These are phyloP conservation scores for Dryoscopus gambensis DNA, from an alignment of 2,113 vertebrate species.

Conservation along the genomic window DNA sequence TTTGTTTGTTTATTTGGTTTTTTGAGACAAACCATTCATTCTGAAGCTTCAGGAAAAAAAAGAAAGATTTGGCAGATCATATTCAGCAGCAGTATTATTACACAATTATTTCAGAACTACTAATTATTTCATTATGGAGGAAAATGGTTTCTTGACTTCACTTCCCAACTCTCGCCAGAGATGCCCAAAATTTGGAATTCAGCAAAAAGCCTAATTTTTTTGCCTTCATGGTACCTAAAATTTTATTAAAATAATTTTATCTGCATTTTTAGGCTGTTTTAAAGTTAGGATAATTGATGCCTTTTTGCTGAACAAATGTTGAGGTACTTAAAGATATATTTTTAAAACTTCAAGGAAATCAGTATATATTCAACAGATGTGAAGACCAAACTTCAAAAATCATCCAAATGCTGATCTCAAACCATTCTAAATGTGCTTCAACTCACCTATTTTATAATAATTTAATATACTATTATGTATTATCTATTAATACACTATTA, in stretches of 20 bases:
- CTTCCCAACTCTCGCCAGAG: background rate
- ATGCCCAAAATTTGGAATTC: background rate
- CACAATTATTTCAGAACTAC: background rate
- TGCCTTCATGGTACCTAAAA: rapidly evolving
- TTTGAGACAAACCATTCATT: background rate
- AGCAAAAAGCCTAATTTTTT: background rate
- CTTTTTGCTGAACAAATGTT: background rate
- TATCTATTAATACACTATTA: background rate
- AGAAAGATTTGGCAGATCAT: background rate
- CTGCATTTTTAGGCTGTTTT: background rate
- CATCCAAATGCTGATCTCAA: background rate
- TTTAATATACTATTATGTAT: background rate
- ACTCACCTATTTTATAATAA: background rate
- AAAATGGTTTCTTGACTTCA: background rate
- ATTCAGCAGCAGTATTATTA: background rate
- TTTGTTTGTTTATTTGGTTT: background rate
- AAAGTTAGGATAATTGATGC: background rate
- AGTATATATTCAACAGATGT: background rate
- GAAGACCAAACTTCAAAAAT: background rate
- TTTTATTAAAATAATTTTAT: background rate
- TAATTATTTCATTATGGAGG: background rate
- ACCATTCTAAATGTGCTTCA: background rate
- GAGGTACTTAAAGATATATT: background rate
- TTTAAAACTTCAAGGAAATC: background rate
- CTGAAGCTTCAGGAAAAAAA: background rate